Base-by-base conservation (phyloP, 2,888 invertebrate genomes). In the Apeira syringaria region DNA sequence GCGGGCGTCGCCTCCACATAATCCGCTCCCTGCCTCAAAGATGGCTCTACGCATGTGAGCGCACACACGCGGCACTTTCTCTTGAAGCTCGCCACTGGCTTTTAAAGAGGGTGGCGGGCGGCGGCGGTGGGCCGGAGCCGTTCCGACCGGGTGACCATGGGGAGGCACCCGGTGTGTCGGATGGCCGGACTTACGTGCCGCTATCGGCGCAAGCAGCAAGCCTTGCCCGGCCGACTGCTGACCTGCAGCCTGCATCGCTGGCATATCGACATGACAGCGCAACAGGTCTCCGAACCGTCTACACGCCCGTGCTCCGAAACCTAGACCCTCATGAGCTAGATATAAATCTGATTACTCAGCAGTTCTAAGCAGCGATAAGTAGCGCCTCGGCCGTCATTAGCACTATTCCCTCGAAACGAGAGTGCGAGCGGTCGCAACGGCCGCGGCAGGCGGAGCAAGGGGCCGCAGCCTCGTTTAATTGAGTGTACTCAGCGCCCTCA, bases 41-140 rank as follows among this genome's bases (percentile, higher is more conserved):
- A 87, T 84, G 84, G 81, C 78, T 77, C 68, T 85, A 85, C 83
- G 84, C 77, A 85, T 87, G 88, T 87, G 86, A 82, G 86, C 71
- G 80, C 85, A 83, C 83, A 85, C 80, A 88, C 85, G 86, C 81
- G 88, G 90, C 90, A 89, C 88, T 91, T 91, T 90, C 91, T 91
- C 91, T 91, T 87, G 88, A 86, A 91, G 90, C 91, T 90, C 89
- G 89, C 89, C 90, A 88, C 85, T 89, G 91, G 90, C 90, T 90
- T 91, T 89, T 88, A 87, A 89, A 87, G 86, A 81, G 87, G 88
- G 85, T 77, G 86, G 80, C 62, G 69, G 76, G 76, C 51, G 75
- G 68, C 49, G 69, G 70, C 68, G 50, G 67, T 50, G 69, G 70
- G 68, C 50, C 66, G 59, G 78, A 79, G 68, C 68, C 68, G 85